These are phyloP conservation scores for Ciconia stormi DNA, from an alignment of 2,113 vertebrate genomes.

Conservation along the genomic window DNA sequence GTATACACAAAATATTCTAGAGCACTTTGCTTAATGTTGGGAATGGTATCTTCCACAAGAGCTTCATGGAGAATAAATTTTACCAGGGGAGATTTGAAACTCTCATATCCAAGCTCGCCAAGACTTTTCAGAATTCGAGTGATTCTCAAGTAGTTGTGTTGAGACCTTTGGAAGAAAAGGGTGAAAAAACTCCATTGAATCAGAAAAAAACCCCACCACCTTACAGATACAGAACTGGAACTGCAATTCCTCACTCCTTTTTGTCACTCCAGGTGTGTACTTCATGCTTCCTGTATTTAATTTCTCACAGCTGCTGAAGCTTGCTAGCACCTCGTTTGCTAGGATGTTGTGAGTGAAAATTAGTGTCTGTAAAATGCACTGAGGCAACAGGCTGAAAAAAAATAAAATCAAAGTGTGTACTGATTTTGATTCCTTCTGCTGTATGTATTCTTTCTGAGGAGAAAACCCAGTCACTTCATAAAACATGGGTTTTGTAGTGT, in stretches of 20 bases:
- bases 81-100: slow-evolving; percentile 92
- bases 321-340: neutral
- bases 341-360: slow-evolving; percentile 3
- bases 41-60: slow-evolving; percentile 86
- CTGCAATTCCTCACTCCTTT: neutral
- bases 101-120: slow-evolving; percentile 95
- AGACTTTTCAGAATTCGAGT: slow-evolving; percentile 97
- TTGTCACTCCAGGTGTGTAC: neutral
- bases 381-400: neutral
- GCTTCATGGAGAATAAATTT: slow-evolving; percentile 92
- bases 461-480: neutral
- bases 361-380: neutral
- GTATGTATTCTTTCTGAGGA: neutral
- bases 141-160: slow-evolving; percentile 97
- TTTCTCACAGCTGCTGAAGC: neutral
- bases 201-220: neutral
- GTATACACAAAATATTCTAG: slow-evolving; percentile 98
- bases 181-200: neutral
- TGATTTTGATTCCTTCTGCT: neutral
- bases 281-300: neutral
- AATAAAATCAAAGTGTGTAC: neutral
- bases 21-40: slow-evolving; percentile 93
- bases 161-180: slow-evolving; percentile 80
- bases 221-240: neutral
- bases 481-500: accelerated